Evolutionary conservation across 2,113 vertebrate genomes (phyloP), one percentile per base, ranked within the genome.

Genomic region (Rafetus swinhoei): DNA sequence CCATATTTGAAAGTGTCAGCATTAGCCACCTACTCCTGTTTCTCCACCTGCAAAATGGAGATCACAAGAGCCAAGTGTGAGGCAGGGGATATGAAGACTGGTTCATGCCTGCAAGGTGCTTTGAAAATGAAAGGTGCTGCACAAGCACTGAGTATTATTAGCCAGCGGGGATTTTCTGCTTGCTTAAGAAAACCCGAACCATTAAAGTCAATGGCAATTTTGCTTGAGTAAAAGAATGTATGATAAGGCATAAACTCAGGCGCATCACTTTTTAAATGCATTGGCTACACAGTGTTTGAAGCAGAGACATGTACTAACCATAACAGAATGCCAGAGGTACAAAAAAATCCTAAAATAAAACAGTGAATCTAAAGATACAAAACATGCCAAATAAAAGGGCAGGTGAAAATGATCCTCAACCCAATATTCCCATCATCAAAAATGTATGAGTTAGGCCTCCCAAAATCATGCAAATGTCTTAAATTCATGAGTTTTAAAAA

Each of bases 141-240:
- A 32, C 35, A 81, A 60, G 54, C 24, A 77, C 25, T 84, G 72
- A 95, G 25, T n/a, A 56, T 25, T 27, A 86, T 72, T 19, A 35
- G 35, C n/a, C 65, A 88, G 35, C 80, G 7, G 6, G 2, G 5
- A 35, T n/a, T 72, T 72, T 1, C 18, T 84, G 35, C 50, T 45
- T 79, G 79, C 29, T 55, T 82, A 85, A 79, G 88, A 89, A 24
- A 4, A 3, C 52, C 87, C 84, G 52, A 57, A 24, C 79, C 80
- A 39, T 0, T 0, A 35, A 92, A 76, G 55, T 65, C 81, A 81
- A 93, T 74, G 15, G 29, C 9, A 8, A 92, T 18, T 19, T 1
- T n/a, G 59, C 18, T 8, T 39, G 22, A 12, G 39, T n/a, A 62
- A 52, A 45, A 25, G 18, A 45, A 4, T 3, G 35, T 0, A 0